Conservation (phyloP, 2,888 invertebrate species). For the Mesorhabditis spiculigera region DNA sequence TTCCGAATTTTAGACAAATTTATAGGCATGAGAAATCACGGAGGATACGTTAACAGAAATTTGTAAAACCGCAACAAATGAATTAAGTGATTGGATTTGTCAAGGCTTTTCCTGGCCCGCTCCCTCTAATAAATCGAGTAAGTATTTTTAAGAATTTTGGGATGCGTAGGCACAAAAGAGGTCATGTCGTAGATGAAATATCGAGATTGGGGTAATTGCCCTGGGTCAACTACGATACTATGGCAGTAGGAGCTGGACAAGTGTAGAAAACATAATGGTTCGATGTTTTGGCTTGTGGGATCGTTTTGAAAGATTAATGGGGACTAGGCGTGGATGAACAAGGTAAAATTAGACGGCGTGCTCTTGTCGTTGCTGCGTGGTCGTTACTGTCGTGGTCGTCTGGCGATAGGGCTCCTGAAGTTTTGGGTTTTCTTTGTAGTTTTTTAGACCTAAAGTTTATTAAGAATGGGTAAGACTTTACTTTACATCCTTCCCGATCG, state of each 20-base stretch:
- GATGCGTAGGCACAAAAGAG: not conserved
- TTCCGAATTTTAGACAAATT: not conserved
- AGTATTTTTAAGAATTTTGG: too few species aligned
- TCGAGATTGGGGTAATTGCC: not conserved
- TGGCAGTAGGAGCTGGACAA: not conserved
- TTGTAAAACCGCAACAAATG: not conserved
- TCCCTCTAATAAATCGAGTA: too few species aligned
- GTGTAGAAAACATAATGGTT: not conserved
- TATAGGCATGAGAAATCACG: not conserved
- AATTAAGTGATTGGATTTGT: not conserved
- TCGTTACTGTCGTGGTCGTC: constrained; percentile 25
- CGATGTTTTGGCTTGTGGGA: not conserved
- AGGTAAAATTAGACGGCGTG: constrained; percentile 26
- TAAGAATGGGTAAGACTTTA: too few species aligned
- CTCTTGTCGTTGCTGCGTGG: constrained; percentile 23
- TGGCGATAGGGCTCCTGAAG: not conserved
- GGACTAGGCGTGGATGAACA: not conserved
- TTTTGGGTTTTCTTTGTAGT: not conserved
- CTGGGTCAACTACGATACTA: not conserved
- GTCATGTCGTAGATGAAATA: not conserved
- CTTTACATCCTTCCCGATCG: too few species aligned
- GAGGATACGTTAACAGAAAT: not conserved
- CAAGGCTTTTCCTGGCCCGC: too few species aligned
- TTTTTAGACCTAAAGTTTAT: not conserved
- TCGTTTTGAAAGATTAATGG: not conserved